Base-by-base conservation (phyloP, 2,113 vertebrate genomes). In the Microtus montanus region DNA sequence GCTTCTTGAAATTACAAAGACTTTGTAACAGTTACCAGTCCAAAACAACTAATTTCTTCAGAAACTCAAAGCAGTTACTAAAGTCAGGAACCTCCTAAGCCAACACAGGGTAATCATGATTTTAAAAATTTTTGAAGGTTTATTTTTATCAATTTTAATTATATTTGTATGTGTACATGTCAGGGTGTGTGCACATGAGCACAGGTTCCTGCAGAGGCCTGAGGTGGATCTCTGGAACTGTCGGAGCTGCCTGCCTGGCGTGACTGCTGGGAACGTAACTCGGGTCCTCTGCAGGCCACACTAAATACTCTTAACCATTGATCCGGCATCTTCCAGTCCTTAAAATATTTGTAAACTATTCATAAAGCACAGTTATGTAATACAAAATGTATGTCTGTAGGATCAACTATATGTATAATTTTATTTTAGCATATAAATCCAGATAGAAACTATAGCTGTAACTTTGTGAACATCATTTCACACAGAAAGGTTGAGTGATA, bases 351-450 rank as follows among this genome's bases (percentile, higher is more conserved):
- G 58, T 84, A 87, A 90, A 93, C 35, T 33, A 15, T 83, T 44
- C 58, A 89, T 17, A 70, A 38, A 22, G 49, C 68, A 91, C 61
- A 95, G 87, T 20, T 87, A 19, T 70, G 44, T 92, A 70, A 79
- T 71, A 38, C 7, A 94, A 28, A 93, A 89, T 63, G 28, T 84
- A 10, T 92, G 2, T 90, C 9, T 93, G 82, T 88, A 1, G 87
- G 64, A 35, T 96, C 15, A 90, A 17, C 49, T 87, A 58, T 47
- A 38, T 91, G 17, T 94, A 49, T 93, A 89, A 58, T 66, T 94
- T 91, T 96, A 66, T 92, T 92, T 91, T 78, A 92, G 26, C 20
- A 41, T 94, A 15, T 89, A 95, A 89, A 44, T 87, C 70, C 17
- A 74, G n/a, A 22, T 92, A 94, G 14, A 52, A 33, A n/a, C 58